Base-by-base conservation (phyloP, 2,888 invertebrate genomes). In the Sarcophaga subvicina region DNA sequence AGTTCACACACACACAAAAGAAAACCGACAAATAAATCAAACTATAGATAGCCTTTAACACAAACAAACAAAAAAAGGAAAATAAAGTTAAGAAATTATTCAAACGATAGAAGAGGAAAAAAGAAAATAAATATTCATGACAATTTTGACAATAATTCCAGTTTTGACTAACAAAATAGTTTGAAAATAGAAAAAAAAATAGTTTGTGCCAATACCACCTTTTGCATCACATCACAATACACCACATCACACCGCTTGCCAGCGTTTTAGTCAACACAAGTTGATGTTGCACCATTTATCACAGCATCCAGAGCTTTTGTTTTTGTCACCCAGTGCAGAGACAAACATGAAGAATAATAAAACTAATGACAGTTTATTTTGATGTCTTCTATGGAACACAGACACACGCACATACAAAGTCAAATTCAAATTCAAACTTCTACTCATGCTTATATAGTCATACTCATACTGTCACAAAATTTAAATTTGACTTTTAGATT, bases 111-210 rank as follows among this genome's bases (percentile, higher is more conserved):
- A 1, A 14, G 49, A 22, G 1, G 17, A 75, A 64, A n/a, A 64
- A 80, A 54, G 47, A 47, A 54, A 47, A 20, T 12, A 71, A 81
- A 67, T 47, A 81, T 59, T 80, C 62, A 75, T 78, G 54, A 80
- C 71, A 77, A 73, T 85, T 85, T 77, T 81, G 77, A 80, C 77
- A 81, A 62, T 81, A 69, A 77, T 85, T 45, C 72, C 62, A 78
- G 77, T 78, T 80, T 85, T 72, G 69, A 77, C 37, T 37, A 37
- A 37, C 37, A 37, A 37, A 37, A 37, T 37, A 37, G 67, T 71
- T 60, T 25, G 14, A 64, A 22, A 37, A 54, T 12, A 4, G 12
- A 1, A 49, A 14, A 3, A 49, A 49, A 49, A 49, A 49, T n/a
- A 49, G 4, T 17, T 54, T 0, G 3, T 54, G 14, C 54, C 54